Base-by-base conservation (phyloP, 2,888 invertebrate genomes). In the Drymonia ruficornis region DNA sequence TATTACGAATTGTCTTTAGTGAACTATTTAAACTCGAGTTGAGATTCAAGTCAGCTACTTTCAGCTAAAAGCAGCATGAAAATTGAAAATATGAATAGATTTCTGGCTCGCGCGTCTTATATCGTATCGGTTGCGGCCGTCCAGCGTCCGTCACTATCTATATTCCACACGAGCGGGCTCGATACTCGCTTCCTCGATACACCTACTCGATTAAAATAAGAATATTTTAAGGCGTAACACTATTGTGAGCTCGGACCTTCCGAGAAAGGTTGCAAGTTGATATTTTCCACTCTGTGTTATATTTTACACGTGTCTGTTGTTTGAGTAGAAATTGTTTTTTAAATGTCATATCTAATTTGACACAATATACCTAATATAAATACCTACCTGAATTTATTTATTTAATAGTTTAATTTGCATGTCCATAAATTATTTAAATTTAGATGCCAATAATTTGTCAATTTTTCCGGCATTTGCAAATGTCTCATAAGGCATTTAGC, bases 151-250 rank as follows among this genome's bases (percentile, higher is more conserved):
- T 86, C 89, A 84, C 85, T 90, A 91, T 91, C 92, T 81, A 70
- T 74, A 77, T 92, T 91, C 91, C 89, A 84, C 91, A 91, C 91
- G 91, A 83, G 73, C 80, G 89, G 76, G 65, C 73, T 63, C 81
- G 84, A 84, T 83, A 78, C 80, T 80, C 80, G 80, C 76, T 79
- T 76, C 74, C 78, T 80, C 85, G 87, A 87, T 87, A 84, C 83
- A 83, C 84, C 80, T 76, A 82, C 80, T 86, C 88, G 88, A 89
- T 89, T 87, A 87, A 87, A 89, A 89, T 89, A 90, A 89, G 89
- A 91, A 89, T 86, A 84, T 81, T 81, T 75, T 67, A 76, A 83
- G 74, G 80, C 80, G 72, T 84, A 83, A 80, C 86, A 86, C 86
- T 87, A 85, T 84, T 87, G 83, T 84, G 73, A 64, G 60, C 59